Evolutionary conservation across 2,797 vertebrate genomes (phyloP).

Genomic region (Euphonia xanthogaster): DNA sequence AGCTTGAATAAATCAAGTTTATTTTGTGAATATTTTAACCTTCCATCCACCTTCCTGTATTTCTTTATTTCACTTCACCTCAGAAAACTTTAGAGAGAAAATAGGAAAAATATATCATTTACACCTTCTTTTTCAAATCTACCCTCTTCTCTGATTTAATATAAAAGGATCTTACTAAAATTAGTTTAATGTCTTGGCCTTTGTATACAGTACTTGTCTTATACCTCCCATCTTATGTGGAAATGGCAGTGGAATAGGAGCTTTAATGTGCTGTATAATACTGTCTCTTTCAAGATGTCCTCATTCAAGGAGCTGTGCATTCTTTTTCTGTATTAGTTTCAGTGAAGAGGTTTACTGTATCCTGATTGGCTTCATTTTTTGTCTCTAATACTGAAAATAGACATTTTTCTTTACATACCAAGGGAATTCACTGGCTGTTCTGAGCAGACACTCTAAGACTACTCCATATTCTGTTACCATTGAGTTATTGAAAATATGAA

Average conservation of each 20-base stretch:
- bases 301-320: not conserved
- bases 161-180: not conserved
- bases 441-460: not conserved
- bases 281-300: not conserved
- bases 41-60: slow-evolving; percentile 43
- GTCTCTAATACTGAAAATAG: not conserved
- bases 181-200: not conserved
- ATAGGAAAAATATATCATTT: not conserved
- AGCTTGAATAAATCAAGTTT: slow-evolving; percentile 64
- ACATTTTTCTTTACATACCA: not conserved
- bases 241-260: not conserved
- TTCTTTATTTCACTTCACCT: slow-evolving; percentile 32
- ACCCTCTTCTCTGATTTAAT: not conserved
- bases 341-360: not conserved
- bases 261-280: not conserved
- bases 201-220: not conserved
- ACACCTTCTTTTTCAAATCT: not conserved
- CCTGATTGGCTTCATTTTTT: not conserved
- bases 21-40: slow-evolving; percentile 57
- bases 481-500: slow-evolving; percentile 33
- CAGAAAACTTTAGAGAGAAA: not conserved
- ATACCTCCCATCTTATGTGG: not conserved
- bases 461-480: not conserved
- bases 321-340: not conserved
- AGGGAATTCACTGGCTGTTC: not conserved